These are phyloP conservation scores for Cyrtorhinus lividipennis DNA, from an alignment of 1,140 invertebrate genomes.

Conservation along the genomic window DNA sequence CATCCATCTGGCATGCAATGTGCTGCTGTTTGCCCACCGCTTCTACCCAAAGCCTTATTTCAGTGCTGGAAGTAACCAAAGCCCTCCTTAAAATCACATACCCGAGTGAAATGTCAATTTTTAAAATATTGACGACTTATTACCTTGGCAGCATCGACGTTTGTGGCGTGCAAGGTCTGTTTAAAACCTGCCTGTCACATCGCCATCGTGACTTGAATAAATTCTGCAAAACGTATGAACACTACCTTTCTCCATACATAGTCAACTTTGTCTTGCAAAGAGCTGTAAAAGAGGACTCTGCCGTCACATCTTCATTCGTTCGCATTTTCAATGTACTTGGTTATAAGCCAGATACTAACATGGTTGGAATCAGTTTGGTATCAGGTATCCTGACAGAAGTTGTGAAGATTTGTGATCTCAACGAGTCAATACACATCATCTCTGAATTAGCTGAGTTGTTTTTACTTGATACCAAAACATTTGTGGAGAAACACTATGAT, in stretches of 20 bases:
- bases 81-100: neutral
- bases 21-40: too few relatives aligned
- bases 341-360: neutral
- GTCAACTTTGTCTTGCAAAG: neutral
- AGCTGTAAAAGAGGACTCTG: neutral
- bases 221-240: neutral
- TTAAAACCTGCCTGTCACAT: neutral
- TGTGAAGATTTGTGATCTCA: neutral
- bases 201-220: neutral
- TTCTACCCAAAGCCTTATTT: neutral
- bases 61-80: neutral
- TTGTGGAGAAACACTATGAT: neutral
- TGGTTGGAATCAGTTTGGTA: neutral
- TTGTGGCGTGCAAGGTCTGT: neutral
- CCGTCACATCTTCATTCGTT: neutral
- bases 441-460: neutral
- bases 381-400: neutral
- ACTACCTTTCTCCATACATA: neutral
- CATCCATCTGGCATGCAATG: too few relatives aligned
- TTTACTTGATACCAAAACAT: neutral
- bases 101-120: neutral
- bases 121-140: neutral
- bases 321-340: neutral
- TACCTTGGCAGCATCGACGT: neutral
- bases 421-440: neutral